phyloP scores from a whole-genome alignment of 1,140 invertebrate species.

The Archivesica marissinica region DNA sequence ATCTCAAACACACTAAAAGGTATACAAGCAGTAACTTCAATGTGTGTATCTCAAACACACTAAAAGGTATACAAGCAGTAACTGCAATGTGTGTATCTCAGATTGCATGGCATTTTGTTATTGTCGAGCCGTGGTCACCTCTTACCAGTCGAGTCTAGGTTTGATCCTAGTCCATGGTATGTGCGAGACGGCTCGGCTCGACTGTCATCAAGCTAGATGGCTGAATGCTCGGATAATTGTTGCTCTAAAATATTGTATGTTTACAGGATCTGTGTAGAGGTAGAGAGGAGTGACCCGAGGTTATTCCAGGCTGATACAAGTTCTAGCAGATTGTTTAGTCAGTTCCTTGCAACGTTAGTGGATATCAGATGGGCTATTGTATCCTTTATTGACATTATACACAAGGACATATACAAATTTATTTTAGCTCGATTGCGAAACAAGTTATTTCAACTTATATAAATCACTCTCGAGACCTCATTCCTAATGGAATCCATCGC shows the following conservation, averaged over 20 bases:
- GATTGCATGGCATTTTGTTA: too few species aligned
- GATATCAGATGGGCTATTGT: constrained; percentile 79
- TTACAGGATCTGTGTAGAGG: constrained; percentile 73
- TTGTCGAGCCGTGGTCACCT: background rate
- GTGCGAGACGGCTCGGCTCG: background rate
- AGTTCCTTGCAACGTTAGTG: constrained; percentile 70
- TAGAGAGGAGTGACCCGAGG: constrained; percentile 68
- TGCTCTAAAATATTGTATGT: background rate
- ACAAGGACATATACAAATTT: too few species aligned
- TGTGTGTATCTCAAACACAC: too few species aligned
- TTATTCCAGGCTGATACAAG: constrained; percentile 14
- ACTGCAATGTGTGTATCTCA: too few species aligned
- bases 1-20: too few species aligned
- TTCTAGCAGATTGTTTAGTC: constrained; percentile 64
- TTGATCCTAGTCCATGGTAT: background rate
- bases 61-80: too few species aligned
- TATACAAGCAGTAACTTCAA: too few species aligned
- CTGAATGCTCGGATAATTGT: background rate
- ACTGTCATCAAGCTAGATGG: background rate
- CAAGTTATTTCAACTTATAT: too few species aligned
- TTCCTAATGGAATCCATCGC: too few species aligned
- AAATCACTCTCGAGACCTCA: too few species aligned
- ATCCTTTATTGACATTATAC: too few species aligned
- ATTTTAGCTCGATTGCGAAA: too few species aligned
- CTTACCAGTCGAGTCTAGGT: background rate